Evolutionary conservation across 1,140 invertebrate species (phyloP), one percentile per base, ranked within the genome.

Genomic region (Berghia stephanieae): DNA sequence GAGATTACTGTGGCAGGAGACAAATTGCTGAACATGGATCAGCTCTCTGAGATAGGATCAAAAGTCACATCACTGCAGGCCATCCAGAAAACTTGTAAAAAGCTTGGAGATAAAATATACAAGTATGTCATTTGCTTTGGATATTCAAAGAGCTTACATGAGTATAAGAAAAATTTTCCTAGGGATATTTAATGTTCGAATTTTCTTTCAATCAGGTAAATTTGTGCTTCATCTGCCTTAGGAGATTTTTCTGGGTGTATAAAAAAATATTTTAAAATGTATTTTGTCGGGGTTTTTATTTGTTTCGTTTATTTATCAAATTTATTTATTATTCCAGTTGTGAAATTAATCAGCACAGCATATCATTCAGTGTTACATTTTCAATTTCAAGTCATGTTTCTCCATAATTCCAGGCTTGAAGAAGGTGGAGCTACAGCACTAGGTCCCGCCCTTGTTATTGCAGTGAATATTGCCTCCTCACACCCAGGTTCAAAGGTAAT

Each of bases 401-500:
- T 63, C 49, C 6, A 49, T 71, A 24, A 27, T 75, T 77, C 13
- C 63, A 88, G 87, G 36, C 75, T 89, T 27, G 88, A 89, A 67
- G 87, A 87, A 78, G 84, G 84, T 52, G 88, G 88, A 27, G 72
- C 80, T 16, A 89, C 88, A 66, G 88, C 88, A 3, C 75, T 89
- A 16, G 88, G 88, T 13, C 87, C 88, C 36, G 84, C 88, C 18
- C 70, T 89, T 21, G 43, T 86, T 24, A 80, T 88, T 24, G 83
- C 86, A 8, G 72, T 85, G 18, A 83, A 83, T 3, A 84, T 87
- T 80, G 85, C 86, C 10, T 78, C 81, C 13, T 78, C 83, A 55
- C 77, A 83, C 36, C 76, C 83, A 8, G 88, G 87, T n/a, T 89
- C 88, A 75, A 88, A 88, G 82, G 83, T 89, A 21, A 86, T 89